A percentile compares a stretch with the other conserved stretches of the same genome.
phyloP scores from a whole-genome alignment of 2,797 vertebrate genomes.

The Salmo trutta region DNA sequence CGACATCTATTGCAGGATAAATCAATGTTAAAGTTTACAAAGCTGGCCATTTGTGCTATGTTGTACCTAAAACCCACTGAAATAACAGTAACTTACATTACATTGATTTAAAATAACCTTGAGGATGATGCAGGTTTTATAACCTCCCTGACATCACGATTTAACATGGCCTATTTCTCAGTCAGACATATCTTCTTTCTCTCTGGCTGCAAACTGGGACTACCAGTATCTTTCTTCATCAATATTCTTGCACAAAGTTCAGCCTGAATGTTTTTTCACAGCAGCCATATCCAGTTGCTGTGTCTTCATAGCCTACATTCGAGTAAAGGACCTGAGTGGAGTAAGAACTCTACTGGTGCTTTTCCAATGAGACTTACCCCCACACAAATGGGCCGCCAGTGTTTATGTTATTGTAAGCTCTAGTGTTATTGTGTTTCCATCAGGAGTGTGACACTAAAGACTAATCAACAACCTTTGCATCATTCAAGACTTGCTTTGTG shows the following conservation, averaged over 20 bases:
- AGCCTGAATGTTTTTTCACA: conserved; percentile 31
- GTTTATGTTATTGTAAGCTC: no score
- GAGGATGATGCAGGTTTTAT: conserved; percentile 28
- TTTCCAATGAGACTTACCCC: background rate
- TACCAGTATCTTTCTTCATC: conserved; percentile 40
- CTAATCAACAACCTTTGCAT: no score
- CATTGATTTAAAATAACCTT: background rate
- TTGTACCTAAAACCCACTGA: background rate
- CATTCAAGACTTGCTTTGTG: no score
- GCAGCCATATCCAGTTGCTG: background rate
- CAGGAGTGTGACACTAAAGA: no score
- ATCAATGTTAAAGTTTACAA: background rate
- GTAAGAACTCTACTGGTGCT: background rate
- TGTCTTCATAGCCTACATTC: background rate
- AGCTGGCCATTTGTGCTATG: background rate
- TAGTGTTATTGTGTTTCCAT: no score
- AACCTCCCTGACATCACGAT: conserved; percentile 34
- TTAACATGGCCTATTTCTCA: conserved; percentile 43
- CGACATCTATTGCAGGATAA: no score
- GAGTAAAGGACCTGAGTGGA: background rate
- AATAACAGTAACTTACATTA: conserved; percentile 1
- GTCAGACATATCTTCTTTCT: conserved; percentile 34
- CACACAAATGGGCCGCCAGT: no score
- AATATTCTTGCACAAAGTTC: conserved; percentile 55
- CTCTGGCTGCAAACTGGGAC: background rate